These are phyloP conservation scores for Microcebus ravelobensis DNA, from an alignment of 2,113 vertebrate species.

Conservation along the genomic window DNA sequence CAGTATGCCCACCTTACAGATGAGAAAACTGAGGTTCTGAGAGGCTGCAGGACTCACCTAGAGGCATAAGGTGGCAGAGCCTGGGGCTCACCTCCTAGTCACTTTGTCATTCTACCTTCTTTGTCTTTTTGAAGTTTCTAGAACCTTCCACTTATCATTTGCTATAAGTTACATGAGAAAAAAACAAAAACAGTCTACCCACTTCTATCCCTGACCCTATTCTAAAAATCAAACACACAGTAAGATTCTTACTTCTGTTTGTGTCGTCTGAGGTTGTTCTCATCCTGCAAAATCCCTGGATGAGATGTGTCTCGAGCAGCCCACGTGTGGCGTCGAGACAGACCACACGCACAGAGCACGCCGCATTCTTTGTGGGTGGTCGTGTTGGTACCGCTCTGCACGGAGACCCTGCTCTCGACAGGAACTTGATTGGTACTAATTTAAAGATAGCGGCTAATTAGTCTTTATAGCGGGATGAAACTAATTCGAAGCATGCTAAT, in stretches of 20 bases:
- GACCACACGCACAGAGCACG: neutral
- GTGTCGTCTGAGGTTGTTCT: neutral
- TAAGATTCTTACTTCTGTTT: neutral
- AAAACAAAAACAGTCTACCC: neutral
- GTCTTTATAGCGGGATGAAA: neutral
- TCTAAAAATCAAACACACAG: neutral
- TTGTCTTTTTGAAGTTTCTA: neutral
- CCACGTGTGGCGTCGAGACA: accelerated
- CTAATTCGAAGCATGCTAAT: constrained; percentile 10
- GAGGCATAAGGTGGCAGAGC: accelerated
- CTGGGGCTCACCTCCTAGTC: neutral
- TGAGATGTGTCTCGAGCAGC: no score
- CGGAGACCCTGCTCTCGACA: neutral
- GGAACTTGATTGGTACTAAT: neutral
- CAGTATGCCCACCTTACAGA: neutral
- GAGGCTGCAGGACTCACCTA: accelerated
- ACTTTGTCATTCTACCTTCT: neutral
- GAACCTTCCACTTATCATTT: neutral
- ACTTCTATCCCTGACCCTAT: neutral
- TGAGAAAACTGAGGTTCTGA: neutral
- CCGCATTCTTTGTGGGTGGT: neutral
- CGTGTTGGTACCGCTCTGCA: accelerated
- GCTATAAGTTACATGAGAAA: accelerated
- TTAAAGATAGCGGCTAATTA: neutral
- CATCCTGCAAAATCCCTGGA: neutral